Conservation (phyloP, 2,113 vertebrate genomes). For the Anser cygnoides region DNA sequence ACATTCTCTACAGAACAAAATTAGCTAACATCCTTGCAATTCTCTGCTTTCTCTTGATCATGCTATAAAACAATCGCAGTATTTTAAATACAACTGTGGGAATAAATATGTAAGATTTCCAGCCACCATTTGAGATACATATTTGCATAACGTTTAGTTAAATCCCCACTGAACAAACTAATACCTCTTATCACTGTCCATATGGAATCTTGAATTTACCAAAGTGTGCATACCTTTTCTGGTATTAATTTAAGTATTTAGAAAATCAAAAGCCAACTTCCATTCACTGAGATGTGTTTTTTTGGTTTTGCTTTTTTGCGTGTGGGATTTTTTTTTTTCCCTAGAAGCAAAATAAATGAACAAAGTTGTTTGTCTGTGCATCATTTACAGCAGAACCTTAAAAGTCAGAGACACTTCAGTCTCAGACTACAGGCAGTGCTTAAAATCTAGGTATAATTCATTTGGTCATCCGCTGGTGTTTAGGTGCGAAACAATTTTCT, state of each 20-base stretch:
- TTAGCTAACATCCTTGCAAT: slow-evolving; percentile 24
- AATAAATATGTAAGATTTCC: slow-evolving; percentile 57
- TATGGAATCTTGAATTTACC: slow-evolving; percentile 37
- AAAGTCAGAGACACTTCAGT: neutral
- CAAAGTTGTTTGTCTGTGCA: neutral
- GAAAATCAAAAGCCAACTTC: slow-evolving; percentile 5
- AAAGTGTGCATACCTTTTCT: slow-evolving; percentile 7
- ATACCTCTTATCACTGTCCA: slow-evolving; percentile 39
- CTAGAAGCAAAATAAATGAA: neutral
- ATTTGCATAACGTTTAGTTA: slow-evolving; percentile 55
- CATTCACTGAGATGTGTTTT: neutral
- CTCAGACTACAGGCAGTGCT: neutral
- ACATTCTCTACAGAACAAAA: slow-evolving; percentile 46
- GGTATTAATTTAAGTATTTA: neutral
- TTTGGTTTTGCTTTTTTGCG: too few relatives aligned
- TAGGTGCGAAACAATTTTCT: neutral
- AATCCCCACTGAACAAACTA: slow-evolving; percentile 37
- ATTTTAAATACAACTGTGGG: slow-evolving; percentile 41
- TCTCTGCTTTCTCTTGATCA: slow-evolving; percentile 57
- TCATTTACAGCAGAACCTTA: neutral
- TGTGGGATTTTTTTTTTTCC: neutral
- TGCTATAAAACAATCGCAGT: slow-evolving; percentile 2
- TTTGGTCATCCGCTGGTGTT: neutral
- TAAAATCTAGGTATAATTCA: neutral
- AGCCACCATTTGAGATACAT: slow-evolving; percentile 48